Evolutionary conservation across 2,888 invertebrate species (phyloP), one percentile per base, ranked within the genome.

Genomic region (Epirrita christyi): DNA sequence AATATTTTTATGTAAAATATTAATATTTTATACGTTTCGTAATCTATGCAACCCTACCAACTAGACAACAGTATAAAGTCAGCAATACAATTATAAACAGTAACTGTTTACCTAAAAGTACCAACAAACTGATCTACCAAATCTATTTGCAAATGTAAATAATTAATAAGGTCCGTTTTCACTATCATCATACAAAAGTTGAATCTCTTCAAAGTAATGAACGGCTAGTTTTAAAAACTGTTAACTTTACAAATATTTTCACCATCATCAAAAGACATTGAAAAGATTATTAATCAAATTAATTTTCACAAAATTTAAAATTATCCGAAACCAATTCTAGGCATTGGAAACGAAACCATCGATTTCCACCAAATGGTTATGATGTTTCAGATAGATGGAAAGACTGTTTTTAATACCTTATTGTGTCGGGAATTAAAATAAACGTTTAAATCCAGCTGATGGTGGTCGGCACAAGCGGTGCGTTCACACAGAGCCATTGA

Each of bases 401-500:
- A 44, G 14, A 51, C 27, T 36, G 21, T 21, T 36, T 36, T 2
- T 6, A 27, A 36, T 14, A 28, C 28, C 6, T 34, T 49, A 10
- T 10, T 21, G 34, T 27, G 28, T 43, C 36, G 37, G 37, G 28
- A 28, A 51, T 44, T 2, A 2, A 14, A 28, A n/a, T n/a, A n/a
- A 5, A 47, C 48, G 81, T 84, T 86, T 85, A 60, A 60, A 56
- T 55, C 55, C 64, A 63, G 66, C 62, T 61, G 51, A 36, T 61
- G 77, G 68, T 57, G 76, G 68, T 81, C 79, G 83, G 81, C 80
- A 80, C 77, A 76, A 82, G 73, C 78, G 71, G 75, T 75, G 78
- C 75, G 78, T 76, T 90, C 84, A 93, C 78, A 91, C 86, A 85
- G 88, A 89, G 89, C 91, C 92, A 89, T 93, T 92, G 83, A 92